Evolutionary conservation across 2,888 invertebrate genomes (phyloP), one percentile per base, ranked within the genome.

Genomic region (Mythimna vitellina): DNA sequence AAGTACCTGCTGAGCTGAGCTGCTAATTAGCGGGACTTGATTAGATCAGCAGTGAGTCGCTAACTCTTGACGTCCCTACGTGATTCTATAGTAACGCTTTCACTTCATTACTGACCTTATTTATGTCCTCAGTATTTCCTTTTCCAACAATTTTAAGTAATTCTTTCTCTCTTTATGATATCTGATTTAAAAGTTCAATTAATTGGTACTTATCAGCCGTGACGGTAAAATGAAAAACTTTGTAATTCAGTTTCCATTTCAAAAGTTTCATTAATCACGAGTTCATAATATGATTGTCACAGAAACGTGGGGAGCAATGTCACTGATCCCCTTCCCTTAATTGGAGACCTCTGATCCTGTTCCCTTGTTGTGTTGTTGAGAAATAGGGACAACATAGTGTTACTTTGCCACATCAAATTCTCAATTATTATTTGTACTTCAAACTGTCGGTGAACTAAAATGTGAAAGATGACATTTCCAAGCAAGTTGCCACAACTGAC

Each of bases 1-100:
- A 84, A 85, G 84, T 79, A 63, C 17, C 46, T 46, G 46, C 46
- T 22, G 17, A 22, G 46, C 32, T 54, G 10, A 32, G 35, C 58
- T 4, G 17, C 20, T 80, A 56, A 75, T 70, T 67, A 75, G 51
- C 49, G 53, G 46, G 25, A n/a, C 38, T 20, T 22, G 51, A 20
- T 57, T 57, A 60, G 60, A 61, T 64, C 64, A 46, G 63, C 35
- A 35, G 25, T 71, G 51, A 66, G 66, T 58, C 35, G 60, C 60
- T 20, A 73, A 65, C 67, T 73, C 42, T 77, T 62, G 58, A 69
- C 63, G 35, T 35, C 56, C 65, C 67, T 54, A 32, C 46, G n/a
- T 49, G 61, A 51, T 12, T 49, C 35, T 67, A 53, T 35, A 54
- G 57, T 51, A 29, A 66, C n/a, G 53, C 65, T 80, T 81, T 78